Evolutionary conservation across 2,113 vertebrate genomes (phyloP).

Genomic region (Plectropomus leopardus): DNA sequence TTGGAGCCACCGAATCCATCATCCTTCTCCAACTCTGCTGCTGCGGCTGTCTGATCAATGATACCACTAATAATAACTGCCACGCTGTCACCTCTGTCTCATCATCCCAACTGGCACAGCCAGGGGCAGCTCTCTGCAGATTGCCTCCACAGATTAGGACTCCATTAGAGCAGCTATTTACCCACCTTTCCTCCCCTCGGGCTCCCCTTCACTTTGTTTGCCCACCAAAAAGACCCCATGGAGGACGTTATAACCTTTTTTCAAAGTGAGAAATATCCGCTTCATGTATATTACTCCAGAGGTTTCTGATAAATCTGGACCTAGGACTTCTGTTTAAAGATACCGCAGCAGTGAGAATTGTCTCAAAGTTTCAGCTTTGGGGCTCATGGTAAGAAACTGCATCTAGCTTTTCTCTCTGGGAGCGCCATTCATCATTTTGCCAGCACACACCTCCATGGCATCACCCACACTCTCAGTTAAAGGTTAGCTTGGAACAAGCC

Average conservation of each 20-base stretch:
- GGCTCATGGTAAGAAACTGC: conserved; percentile 39
- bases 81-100: conserved; percentile 82
- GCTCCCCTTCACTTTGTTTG: conserved; percentile 81
- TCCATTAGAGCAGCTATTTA: conserved; percentile 86
- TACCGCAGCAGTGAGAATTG: conserved; percentile 16
- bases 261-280: conserved; percentile 68
- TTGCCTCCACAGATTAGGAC: conserved; percentile 84
- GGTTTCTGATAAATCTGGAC: conserved; percentile 53
- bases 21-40: conserved; percentile 74
- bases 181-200: conserved; percentile 77
- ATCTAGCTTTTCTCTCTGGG: conserved; percentile 32
- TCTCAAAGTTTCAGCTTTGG: conserved; percentile 39
- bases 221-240: conserved; percentile 71
- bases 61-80: conserved; percentile 88
- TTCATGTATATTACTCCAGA: conserved; percentile 62
- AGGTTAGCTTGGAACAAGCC: conserved; percentile 68
- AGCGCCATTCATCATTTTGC: conserved; percentile 66
- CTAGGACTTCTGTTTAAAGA: conserved; percentile 28
- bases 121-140: conserved; percentile 82
- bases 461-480: conserved; percentile 63
- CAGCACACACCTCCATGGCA: conserved; percentile 51
- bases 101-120: conserved; percentile 77
- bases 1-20: conserved; percentile 79
- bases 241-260: conserved; percentile 76
- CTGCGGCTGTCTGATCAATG: conserved; percentile 84